These are phyloP conservation scores for Caenorhabditis tropicalis DNA, from an alignment of 1,140 invertebrate genomes.

Conservation along the genomic window DNA sequence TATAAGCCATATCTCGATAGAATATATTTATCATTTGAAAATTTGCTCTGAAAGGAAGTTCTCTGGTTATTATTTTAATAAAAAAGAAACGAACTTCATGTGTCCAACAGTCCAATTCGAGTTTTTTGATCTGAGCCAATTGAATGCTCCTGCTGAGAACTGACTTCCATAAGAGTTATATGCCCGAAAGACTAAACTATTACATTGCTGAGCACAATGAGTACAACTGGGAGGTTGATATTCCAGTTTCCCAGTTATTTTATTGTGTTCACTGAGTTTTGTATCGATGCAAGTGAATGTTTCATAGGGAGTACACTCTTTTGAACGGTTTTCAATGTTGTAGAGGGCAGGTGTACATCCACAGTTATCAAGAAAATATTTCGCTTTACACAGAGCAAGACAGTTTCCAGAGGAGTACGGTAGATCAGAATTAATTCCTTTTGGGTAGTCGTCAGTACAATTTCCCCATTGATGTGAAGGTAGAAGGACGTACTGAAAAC, in stretches of 20 bases:
- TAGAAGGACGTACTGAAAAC: constrained; percentile 22
- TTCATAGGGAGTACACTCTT: constrained; percentile 39
- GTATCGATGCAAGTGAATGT: constrained; percentile 9
- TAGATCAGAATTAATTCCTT: not conserved
- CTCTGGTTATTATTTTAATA: not conserved
- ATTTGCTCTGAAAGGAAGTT: constrained; percentile 32
- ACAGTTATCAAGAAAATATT: constrained; percentile 21
- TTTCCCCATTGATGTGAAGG: constrained; percentile 41
- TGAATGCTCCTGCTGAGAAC: constrained; percentile 4
- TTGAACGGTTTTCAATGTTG: constrained; percentile 12
- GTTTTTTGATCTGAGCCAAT: constrained; percentile 16
- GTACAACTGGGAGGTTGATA: constrained; percentile 1
- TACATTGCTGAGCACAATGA: not conserved
- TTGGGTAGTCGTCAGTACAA: constrained; percentile 10
- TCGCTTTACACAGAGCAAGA: constrained; percentile 32
- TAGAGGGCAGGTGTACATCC: constrained; percentile 39
- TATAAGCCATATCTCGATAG: constrained; percentile 46
- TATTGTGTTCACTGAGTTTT: not conserved
- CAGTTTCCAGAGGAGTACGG: constrained; percentile 32
- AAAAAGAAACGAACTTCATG: not conserved
- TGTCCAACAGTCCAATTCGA: constrained; percentile 25
- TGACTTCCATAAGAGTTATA: constrained; percentile 37
- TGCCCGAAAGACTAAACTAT: not conserved
- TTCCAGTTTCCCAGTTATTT: not conserved
- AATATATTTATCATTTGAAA: constrained; percentile 48